Base-by-base conservation (phyloP, 2,797 vertebrate species). In the Yasuhikotakia modesta region DNA sequence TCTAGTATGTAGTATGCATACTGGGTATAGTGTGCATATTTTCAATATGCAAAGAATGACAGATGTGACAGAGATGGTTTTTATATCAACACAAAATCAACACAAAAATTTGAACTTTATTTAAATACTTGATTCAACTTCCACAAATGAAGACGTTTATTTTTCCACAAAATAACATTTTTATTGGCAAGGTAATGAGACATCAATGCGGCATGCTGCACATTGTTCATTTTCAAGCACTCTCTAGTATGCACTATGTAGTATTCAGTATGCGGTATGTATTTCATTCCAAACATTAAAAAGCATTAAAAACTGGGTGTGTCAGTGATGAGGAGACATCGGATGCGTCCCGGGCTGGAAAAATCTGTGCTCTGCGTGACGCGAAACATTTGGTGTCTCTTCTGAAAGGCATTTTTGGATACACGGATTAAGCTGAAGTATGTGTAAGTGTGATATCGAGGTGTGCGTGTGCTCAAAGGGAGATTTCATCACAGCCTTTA, bases 261-360 rank as follows among this genome's bases (percentile, higher is more conserved):
- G 17, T 61, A 11, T 32, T 30, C 12, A 21, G n/a, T 63, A 14
- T 27, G 24, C 46, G 52, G 39, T 52, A 19, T 55, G 21, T 65
- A 30, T 50, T 52, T 21, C 10, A 14, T 65, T 66, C 21, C 1
- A 43, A 68, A 27, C 35, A 27, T 22, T n/a, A n/a, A n/a, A n/a
- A n/a, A 60, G n/a, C 6, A 10, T 8, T 55, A 30, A n/a, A n/a
- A 66, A 45, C 24, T 74, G 61, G 32, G 65, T 30, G 30, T 63
- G 60, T 53, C 60, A 22, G 39, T 50, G 13, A 60, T 30, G 30
- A 60, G 24, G 19, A 60, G 22, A 60, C 57, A 60, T 60, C 14
- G 6, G 27, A 60, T 16, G 27, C 7, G 4, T 55, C n/a, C 8
- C 7, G 52, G n/a, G 7, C 19, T 55, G 52, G 48, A 50, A 50